Conservation (phyloP, 2,113 vertebrate species). For the Antennarius striatus region DNA sequence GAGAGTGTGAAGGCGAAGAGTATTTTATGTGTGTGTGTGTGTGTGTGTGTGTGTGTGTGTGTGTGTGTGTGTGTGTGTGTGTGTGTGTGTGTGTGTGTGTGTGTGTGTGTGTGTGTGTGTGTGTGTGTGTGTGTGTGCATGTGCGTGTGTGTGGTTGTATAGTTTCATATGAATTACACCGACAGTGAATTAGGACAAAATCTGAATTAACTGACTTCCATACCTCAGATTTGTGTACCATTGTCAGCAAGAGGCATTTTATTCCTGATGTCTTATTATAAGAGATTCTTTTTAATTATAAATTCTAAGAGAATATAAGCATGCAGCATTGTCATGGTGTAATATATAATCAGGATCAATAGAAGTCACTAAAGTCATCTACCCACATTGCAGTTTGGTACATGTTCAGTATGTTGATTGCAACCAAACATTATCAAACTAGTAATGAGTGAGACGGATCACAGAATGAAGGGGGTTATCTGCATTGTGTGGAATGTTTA, state of each 20-base stretch:
- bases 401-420: too few species aligned
- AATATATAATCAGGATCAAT: neutral
- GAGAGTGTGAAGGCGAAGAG: neutral
- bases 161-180: slow-evolving; percentile 36
- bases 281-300: neutral
- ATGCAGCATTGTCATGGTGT: too few species aligned
- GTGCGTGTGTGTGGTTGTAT: slow-evolving; percentile 16
- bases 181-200: slow-evolving; percentile 35
- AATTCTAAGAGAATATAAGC: too few species aligned
- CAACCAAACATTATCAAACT: slow-evolving; percentile 1
- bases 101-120: slow-evolving; percentile 7
- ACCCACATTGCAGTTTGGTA: neutral
- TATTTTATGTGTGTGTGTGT: slow-evolving; percentile 6
- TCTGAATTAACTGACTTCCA: slow-evolving; percentile 25
- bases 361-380: neutral
- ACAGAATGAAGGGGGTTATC: slow-evolving; percentile 8
- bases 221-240: slow-evolving; percentile 3
- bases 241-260: neutral
- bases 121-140: slow-evolving; percentile 1
- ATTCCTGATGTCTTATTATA: neutral
- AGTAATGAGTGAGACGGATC: slow-evolving; percentile 9
- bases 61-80: neutral
- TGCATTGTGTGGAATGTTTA: neutral
- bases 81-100: slow-evolving; percentile 5
- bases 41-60: neutral